These are phyloP conservation scores for Metacarcinus magister DNA, from an alignment of 2,888 invertebrate species.

Conservation along the genomic window DNA sequence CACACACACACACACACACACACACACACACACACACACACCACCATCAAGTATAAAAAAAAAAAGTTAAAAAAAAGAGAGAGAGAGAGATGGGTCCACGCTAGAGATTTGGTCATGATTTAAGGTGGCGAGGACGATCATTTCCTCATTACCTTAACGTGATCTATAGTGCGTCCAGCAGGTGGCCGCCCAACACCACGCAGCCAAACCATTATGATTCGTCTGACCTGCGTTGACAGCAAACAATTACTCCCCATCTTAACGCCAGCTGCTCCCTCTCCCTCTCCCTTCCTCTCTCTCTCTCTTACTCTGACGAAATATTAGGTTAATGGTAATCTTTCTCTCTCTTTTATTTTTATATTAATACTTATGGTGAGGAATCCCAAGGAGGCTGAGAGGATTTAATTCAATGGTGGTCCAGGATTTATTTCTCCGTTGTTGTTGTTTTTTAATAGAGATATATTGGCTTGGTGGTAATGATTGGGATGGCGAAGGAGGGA, in stretches of 20 bases:
- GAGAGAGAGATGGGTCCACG: background rate
- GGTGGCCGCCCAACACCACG: background rate
- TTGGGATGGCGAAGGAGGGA: background rate
- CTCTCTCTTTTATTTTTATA: background rate
- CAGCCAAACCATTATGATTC: background rate
- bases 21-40: conserved; percentile 47
- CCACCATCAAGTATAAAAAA: background rate
- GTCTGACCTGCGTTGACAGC: background rate
- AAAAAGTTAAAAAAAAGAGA: background rate
- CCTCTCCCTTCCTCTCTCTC: too few relatives aligned
- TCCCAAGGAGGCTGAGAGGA: background rate
- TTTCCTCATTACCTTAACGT: background rate
- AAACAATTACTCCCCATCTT: background rate
- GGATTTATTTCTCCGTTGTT: background rate
- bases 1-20: conserved; percentile 30
- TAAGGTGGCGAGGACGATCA: background rate
- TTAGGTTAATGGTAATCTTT: background rate
- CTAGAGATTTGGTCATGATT: background rate
- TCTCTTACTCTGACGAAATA: background rate
- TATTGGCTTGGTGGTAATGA: conserved; percentile 5
- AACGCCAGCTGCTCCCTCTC: background rate
- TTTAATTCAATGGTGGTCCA: background rate
- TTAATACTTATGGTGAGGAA: background rate
- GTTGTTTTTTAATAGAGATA: background rate
- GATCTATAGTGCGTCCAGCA: background rate